Base-by-base conservation (phyloP, 1,140 invertebrate genomes). In the Drosophila novamexicana region DNA sequence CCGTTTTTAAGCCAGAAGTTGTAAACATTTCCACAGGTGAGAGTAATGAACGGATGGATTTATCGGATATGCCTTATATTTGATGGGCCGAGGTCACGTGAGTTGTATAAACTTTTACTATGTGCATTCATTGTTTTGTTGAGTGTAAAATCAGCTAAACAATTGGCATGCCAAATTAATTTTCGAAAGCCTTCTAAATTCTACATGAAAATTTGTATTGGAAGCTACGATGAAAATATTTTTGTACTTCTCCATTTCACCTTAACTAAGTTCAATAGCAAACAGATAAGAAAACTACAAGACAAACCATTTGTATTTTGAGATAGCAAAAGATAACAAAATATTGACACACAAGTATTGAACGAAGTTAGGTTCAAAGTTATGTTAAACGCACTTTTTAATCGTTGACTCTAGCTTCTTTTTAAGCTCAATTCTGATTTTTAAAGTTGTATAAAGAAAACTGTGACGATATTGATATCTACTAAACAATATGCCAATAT, bases 321-420 rank as follows among this genome's bases (percentile, higher is more conserved):
- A 52, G 65, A 70, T 70, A 70, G 22, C 36, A 47, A 22, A 34
- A 70, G 32, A 37, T 53, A 53, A 34, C 10, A 42, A 56, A 7
- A 42, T 18, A 18, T 18, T 37, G 14, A 37, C 53, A 39, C 8
- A 9, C 50, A 52, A 50, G 22, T n/a, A 22, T 22, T 22, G 22
- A 29, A 29, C 22, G 22, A 29, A 29, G 22, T 29, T 29, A 29
- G 4, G 22, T 29, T 29, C 22, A 29, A 29, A 4, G 22, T 29
- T 29, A 5, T 22, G 22, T 22, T 2, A 22, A 22, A 3, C 0
- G 22, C 2, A 22, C 22, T 2, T 3, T 22, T 2, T 3, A 3
- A 18, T 18, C 1, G 22, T 4, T 22, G 22, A 22, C 22, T 29
- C 22, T 29, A 29, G 22, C 22, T 3, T 29, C 22, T 29, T 29